phyloP scores from a whole-genome alignment of 2,113 vertebrate species.

The Salvelinus fontinalis region DNA sequence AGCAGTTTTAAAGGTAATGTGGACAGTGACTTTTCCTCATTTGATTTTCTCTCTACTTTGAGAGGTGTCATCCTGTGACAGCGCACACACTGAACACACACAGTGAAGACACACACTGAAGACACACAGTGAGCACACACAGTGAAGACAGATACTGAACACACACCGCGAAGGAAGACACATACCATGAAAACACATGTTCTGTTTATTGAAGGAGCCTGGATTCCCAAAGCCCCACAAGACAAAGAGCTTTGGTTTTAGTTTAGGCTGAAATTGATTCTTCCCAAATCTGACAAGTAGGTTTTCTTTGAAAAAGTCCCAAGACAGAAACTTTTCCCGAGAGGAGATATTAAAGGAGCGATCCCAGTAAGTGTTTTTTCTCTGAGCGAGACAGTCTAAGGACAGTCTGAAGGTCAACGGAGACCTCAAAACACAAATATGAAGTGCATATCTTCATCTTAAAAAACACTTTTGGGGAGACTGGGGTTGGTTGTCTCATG shows the following conservation, averaged over 20 bases:
- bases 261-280: conserved; percentile 23
- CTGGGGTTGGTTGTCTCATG: too few species aligned
- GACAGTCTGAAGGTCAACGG: too few species aligned
- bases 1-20: too few species aligned
- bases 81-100: neutral
- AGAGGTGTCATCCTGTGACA: too few species aligned
- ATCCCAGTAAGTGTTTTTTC: neutral
- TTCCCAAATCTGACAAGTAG: conserved; percentile 31
- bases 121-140: conserved; percentile 4
- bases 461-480: too few species aligned
- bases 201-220: neutral
- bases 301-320: conserved; percentile 25
- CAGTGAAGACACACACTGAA: too few species aligned
- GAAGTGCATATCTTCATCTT: too few species aligned
- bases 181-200: neutral
- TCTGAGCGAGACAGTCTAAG: neutral
- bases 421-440: too few species aligned
- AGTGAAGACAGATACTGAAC: neutral
- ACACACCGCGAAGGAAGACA: too few species aligned
- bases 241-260: conserved; percentile 12
- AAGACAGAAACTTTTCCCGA: conserved; percentile 23
- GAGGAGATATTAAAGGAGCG: neutral
- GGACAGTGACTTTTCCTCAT: too few species aligned
- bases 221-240: neutral
- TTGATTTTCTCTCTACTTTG: too few species aligned